These are phyloP conservation scores for Taurulus bubalis DNA, from an alignment of 2,113 vertebrate species.

Conservation along the genomic window DNA sequence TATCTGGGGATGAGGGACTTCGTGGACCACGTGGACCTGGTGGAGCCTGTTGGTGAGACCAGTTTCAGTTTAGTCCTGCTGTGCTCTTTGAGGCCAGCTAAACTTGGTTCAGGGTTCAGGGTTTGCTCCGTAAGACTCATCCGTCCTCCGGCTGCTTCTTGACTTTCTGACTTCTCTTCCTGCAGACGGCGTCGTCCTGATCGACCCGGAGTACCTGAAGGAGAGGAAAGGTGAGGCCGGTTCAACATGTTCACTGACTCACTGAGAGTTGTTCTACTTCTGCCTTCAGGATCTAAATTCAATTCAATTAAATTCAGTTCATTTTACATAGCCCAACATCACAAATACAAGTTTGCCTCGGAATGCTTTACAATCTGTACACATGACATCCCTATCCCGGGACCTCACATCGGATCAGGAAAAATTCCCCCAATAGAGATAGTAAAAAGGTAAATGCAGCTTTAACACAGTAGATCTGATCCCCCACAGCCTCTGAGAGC, in stretches of 20 bases:
- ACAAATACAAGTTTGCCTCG: too few relatives aligned
- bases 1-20: constrained; percentile 88
- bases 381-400: too few relatives aligned
- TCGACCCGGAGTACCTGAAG: constrained; percentile 96
- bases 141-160: background rate
- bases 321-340: too few relatives aligned
- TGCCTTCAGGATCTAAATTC: background rate
- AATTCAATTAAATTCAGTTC: too few relatives aligned
- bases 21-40: constrained; percentile 85
- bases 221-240: constrained; percentile 91
- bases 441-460: too few relatives aligned
- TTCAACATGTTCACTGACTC: background rate
- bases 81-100: background rate
- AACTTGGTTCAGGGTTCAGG: background rate
- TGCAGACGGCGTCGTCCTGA: constrained; percentile 94
- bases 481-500: background rate
- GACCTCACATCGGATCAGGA: too few relatives aligned
- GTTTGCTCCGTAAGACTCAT: too few relatives aligned
- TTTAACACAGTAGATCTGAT: too few relatives aligned
- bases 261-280: background rate
- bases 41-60: constrained; percentile 84
- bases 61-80: background rate
- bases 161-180: constrained; percentile 18
- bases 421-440: too few relatives aligned
- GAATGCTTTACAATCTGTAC: too few relatives aligned